phyloP scores from a whole-genome alignment of 2,888 invertebrate genomes.

The Axea sp. region DNA sequence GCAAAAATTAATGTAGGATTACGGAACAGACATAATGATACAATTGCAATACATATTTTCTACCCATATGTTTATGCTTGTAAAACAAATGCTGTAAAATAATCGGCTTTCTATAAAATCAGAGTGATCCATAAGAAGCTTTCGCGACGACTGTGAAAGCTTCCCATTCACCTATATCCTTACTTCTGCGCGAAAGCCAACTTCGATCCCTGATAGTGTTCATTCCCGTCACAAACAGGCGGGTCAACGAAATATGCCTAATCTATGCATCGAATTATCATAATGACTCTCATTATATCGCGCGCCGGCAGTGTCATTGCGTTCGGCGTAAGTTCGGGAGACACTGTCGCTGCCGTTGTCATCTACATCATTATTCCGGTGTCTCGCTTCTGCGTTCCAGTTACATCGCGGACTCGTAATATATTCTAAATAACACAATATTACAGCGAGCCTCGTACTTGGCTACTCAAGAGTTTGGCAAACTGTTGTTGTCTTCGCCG shows the following conservation, averaged over 20 bases:
- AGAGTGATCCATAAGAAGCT: too few species aligned
- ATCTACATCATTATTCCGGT: conserved; percentile 60
- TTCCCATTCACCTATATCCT: conserved; percentile 11
- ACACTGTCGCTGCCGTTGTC: conserved; percentile 35
- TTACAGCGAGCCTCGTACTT: conserved; percentile 64
- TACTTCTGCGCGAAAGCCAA: conserved; percentile 11
- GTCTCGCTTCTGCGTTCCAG: conserved; percentile 51
- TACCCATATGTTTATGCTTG: too few species aligned
- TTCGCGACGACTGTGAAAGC: too few species aligned
- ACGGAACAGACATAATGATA: too few species aligned
- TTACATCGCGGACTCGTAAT: conserved; percentile 66
- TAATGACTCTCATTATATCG: conserved; percentile 77
- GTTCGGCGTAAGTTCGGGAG: conserved; percentile 47
- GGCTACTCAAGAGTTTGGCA: conserved; percentile 64
- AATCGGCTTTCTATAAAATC: too few species aligned
- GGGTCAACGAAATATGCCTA: conserved; percentile 77
- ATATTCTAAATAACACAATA: conserved; percentile 70
- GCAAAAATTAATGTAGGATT: too few species aligned
- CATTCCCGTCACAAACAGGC: conserved; percentile 69
- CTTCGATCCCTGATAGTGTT: conserved; percentile 56
- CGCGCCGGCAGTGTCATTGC: conserved; percentile 59
- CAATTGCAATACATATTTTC: too few species aligned
- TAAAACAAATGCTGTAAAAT: too few species aligned
- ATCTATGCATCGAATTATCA: conserved; percentile 79
- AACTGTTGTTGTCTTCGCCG: conserved; percentile 58